These are phyloP conservation scores for Perccottus glenii DNA, from an alignment of 2,113 vertebrate genomes.

Conservation along the genomic window DNA sequence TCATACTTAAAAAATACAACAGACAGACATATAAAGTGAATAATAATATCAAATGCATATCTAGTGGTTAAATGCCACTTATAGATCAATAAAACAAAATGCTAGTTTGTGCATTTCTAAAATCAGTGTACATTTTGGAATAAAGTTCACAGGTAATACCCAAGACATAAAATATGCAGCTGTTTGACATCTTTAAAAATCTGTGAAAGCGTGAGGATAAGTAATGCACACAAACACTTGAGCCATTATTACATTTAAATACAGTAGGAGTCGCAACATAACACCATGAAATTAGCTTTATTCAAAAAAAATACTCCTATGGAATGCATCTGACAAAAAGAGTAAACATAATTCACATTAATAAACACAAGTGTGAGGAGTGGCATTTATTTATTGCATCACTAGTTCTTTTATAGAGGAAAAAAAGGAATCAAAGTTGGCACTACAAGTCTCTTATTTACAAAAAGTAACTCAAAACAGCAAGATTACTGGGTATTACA, in stretches of 20 bases:
- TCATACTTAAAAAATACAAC: conserved; percentile 45
- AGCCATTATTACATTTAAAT: conserved; percentile 29
- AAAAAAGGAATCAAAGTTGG: conserved; percentile 43
- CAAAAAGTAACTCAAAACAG: conserved; percentile 35
- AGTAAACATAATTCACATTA: conserved; percentile 39
- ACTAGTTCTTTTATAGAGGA: conserved; percentile 19
- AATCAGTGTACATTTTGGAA: conserved; percentile 40
- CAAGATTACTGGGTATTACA: conserved; percentile 30
- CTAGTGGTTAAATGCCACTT: conserved; percentile 36
- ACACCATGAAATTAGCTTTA: conserved; percentile 34
- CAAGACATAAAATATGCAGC: conserved; percentile 5
- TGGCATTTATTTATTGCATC: conserved; percentile 35
- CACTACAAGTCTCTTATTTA: conserved; percentile 43
- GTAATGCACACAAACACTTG: conserved; percentile 48
- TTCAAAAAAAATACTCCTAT: conserved; percentile 18
- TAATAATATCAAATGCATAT: conserved; percentile 36
- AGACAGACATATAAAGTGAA: conserved; percentile 31
- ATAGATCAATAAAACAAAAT: conserved; percentile 10
- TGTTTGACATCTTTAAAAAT: conserved; percentile 47
- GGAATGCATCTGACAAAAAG: conserved; percentile 46
- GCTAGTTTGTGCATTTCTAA: conserved; percentile 32
- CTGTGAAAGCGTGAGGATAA: conserved; percentile 13
- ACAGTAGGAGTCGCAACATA: conserved; percentile 37
- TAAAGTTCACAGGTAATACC: conserved; percentile 23
- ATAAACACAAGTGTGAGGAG: conserved; percentile 27